Base-by-base conservation (phyloP, 1,140 invertebrate species). In the Monochamus saltuarius region DNA sequence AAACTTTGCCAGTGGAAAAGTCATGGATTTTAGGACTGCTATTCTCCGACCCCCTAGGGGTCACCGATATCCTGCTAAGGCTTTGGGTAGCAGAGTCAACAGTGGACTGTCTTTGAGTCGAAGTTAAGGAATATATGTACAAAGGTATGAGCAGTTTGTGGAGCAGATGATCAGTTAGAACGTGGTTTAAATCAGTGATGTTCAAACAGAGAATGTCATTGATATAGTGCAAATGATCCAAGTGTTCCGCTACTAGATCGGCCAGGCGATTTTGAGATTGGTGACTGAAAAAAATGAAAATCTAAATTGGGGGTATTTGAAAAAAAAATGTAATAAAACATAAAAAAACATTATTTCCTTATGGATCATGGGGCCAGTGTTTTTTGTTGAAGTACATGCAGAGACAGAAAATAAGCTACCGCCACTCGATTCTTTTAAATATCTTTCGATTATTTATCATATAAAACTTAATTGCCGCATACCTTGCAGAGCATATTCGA, bases 191-290 rank as follows among this genome's bases (percentile, higher is more conserved):
- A 70, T 94, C 90, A 36, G 90, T 87, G 69, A 98, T 97, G 73
- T 95, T 89, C 14, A 98, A 83, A 73, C 89, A 89, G 14, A 98
- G 81, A 74, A 99, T 98, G 68, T 99, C 97, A 73, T 98, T 99
- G 17, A 99, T 80, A 77, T 99, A 99, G 80, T 99, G 97, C 10
- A 99, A 80, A 78, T 99, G 94, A 78, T 99, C 97, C 40, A 99
- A 81, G 78, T 99, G 96, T 81, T 98, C 95, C 0, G 96, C 96
- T 2, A 99, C 95, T 47, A 99, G 81, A 78, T 97, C 96, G 11
- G 94, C 87, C 38, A 99, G 80, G 73, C 94, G 89, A 78, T 87
- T 94, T 78, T 88, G 93, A 75, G 85, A 95, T 81, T 95, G 92
- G 76, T 95, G 95, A 76, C 84, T 92, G 77, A 39, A 85, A 84